phyloP scores from a whole-genome alignment of 2,113 vertebrate species.

The Erythrolamprus reginae region DNA sequence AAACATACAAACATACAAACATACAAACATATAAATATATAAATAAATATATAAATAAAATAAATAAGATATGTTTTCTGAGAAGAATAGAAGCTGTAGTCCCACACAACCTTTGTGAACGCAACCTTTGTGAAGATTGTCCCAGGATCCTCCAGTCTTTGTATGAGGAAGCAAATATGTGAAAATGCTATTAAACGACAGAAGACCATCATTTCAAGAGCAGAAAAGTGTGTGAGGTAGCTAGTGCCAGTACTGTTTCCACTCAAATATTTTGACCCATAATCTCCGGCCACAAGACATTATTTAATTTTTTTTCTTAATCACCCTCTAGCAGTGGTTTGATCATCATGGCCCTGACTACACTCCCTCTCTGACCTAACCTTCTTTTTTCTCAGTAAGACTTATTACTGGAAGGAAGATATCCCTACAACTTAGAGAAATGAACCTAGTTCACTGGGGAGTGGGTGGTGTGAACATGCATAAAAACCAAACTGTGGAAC shows the following conservation, averaged over 20 bases:
- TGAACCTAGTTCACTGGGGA: neutral
- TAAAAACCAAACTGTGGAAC: neutral
- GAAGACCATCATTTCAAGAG: neutral
- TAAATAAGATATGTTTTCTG: neutral
- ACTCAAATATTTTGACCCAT: neutral
- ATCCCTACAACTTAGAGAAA: neutral
- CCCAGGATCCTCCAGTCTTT: neutral
- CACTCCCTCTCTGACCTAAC: neutral
- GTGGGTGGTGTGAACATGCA: neutral
- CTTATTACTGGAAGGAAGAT: neutral
- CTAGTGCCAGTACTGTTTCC: too few species aligned
- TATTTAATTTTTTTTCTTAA: neutral
- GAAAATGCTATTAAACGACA: neutral
- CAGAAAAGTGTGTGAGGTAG: neutral
- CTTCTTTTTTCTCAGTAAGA: neutral
- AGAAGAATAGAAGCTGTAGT: neutral
- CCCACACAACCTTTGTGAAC: too few species aligned
- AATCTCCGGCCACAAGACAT: neutral
- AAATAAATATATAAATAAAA: too few species aligned
- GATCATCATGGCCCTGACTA: neutral
- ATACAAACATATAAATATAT: too few species aligned
- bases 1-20: too few species aligned
- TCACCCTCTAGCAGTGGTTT: neutral
- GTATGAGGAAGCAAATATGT: too few species aligned
- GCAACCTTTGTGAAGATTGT: neutral